Evolutionary conservation across 2,888 invertebrate species (phyloP).

Genomic region (Campopleginae sp.): DNA sequence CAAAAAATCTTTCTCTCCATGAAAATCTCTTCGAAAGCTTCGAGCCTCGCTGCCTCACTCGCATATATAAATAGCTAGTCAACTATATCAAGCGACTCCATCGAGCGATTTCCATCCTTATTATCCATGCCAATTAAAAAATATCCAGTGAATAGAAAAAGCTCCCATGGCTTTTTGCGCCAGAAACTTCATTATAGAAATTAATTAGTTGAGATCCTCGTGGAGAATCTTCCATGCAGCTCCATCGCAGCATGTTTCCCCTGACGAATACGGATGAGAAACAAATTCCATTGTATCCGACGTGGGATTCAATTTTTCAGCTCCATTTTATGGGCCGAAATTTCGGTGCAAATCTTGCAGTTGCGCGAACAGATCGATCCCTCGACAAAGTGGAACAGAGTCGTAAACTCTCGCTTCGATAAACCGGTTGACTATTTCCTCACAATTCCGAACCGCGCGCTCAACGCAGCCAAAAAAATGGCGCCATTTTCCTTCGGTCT

Average conservation of each 20-base stretch:
- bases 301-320: background rate
- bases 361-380: background rate
- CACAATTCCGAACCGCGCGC: constrained; percentile 21
- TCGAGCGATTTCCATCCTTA: background rate
- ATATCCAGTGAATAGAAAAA: background rate
- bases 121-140: background rate
- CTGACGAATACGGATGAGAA: background rate
- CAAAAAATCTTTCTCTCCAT: background rate
- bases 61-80: background rate
- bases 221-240: background rate
- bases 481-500: background rate
- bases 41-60: background rate
- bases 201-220: background rate
- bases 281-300: background rate
- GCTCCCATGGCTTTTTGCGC: background rate
- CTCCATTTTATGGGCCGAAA: background rate
- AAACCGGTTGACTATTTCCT: constrained; percentile 30
- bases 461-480: constrained; percentile 19
- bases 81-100: background rate
- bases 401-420: constrained; percentile 24
- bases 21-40: background rate
- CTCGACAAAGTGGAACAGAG: background rate
- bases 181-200: background rate
- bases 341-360: background rate
- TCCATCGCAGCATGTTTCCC: background rate